phyloP scores from a whole-genome alignment of 2,113 vertebrate species.

The Malurus melanocephalus region DNA sequence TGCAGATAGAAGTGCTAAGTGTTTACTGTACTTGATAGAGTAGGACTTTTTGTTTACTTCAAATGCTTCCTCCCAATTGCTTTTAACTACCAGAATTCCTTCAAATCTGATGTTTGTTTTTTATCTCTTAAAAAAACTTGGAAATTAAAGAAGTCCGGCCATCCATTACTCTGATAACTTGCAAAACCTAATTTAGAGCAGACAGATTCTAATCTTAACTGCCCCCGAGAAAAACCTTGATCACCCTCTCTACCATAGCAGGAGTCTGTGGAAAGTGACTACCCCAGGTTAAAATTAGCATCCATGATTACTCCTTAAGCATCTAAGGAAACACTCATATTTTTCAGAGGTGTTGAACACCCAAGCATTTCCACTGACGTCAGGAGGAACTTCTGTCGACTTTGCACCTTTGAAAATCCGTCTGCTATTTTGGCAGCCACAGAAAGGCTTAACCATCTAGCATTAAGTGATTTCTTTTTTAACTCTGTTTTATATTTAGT shows the following conservation, averaged over 20 bases:
- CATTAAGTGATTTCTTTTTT: neutral
- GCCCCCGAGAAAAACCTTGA: neutral
- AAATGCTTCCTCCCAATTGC: neutral
- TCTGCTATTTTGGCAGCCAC: neutral
- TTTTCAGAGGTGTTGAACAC: conserved; percentile 48
- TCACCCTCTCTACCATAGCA: conserved; percentile 12
- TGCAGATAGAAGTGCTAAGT: neutral
- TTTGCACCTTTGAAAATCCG: conserved; percentile 41
- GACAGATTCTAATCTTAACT: neutral
- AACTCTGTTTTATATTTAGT: neutral
- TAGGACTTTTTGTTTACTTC: neutral
- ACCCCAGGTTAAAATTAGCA: conserved; percentile 26
- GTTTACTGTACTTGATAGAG: neutral
- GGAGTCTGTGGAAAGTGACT: neutral
- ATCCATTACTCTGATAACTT: neutral
- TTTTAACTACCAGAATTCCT: neutral
- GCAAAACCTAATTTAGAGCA: conserved; percentile 1
- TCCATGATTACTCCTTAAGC: conserved; percentile 34
- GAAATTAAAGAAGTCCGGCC: neutral
- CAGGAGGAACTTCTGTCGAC: conserved; percentile 37
- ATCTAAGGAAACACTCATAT: conserved; percentile 27
- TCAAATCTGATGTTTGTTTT: neutral
- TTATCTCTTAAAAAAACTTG: neutral
- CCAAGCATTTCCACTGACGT: conserved; percentile 54
- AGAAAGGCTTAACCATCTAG: neutral